phyloP scores from a whole-genome alignment of 2,113 vertebrate genomes.

The Oostethus manadensis region DNA sequence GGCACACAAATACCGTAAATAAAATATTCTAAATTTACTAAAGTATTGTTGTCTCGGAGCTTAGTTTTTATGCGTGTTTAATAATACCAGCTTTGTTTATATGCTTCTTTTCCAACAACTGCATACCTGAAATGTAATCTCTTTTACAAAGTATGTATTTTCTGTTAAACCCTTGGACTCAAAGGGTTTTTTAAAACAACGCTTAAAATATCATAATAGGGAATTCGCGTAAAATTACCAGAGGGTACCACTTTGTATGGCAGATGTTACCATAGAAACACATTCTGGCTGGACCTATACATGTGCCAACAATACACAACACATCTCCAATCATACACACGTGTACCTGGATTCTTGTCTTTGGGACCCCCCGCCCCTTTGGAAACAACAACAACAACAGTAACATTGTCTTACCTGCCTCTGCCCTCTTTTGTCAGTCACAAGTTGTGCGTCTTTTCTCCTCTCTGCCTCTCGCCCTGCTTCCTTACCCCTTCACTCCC shows the following conservation, averaged over 20 bases:
- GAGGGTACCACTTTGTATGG: conserved; percentile 35
- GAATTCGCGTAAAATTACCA: background rate
- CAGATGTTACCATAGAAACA: conserved; percentile 65
- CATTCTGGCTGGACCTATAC: conserved; percentile 24
- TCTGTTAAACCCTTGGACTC: background rate
- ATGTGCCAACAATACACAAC: conserved; percentile 30
- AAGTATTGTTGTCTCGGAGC: background rate
- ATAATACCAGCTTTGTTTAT: background rate
- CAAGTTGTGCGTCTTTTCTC: conserved; percentile 53
- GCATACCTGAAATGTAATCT: background rate
- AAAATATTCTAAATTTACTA: background rate
- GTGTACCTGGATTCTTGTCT: conserved; percentile 11
- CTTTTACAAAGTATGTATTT: background rate
- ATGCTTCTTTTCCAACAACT: background rate
- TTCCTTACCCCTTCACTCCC: conserved; percentile 27
- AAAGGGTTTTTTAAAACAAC: background rate
- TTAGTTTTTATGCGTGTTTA: too few species aligned
- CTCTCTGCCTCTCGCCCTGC: conserved; percentile 46
- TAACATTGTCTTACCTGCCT: conserved; percentile 68
- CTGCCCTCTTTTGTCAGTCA: conserved; percentile 66
- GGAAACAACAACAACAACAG: conserved; percentile 28
- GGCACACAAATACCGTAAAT: background rate
- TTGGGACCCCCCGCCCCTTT: background rate
- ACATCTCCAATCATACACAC: conserved; percentile 9
- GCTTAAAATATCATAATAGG: background rate